These are phyloP conservation scores for Leptopterna dolabrata DNA, from an alignment of 2,888 invertebrate genomes.

Conservation along the genomic window DNA sequence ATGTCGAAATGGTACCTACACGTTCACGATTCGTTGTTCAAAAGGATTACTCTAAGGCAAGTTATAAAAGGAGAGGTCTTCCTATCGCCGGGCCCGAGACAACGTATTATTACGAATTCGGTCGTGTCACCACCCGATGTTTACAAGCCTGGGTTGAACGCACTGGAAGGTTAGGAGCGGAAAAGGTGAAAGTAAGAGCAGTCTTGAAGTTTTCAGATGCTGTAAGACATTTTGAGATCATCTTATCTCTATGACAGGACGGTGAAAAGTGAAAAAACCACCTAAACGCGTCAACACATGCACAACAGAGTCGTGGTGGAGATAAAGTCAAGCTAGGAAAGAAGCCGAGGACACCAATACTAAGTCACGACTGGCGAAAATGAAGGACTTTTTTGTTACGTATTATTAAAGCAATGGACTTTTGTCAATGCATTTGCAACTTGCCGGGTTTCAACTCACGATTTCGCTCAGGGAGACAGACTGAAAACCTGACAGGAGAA, in stretches of 20 bases:
- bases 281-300: not conserved
- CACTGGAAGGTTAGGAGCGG: not conserved
- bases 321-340: not conserved
- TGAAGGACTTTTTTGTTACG: not conserved
- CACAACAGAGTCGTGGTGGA: not conserved
- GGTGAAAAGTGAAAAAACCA: not conserved
- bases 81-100: not conserved
- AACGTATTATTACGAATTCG: not conserved
- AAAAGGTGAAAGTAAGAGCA: not conserved
- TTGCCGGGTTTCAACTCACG: not conserved
- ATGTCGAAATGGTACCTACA: constrained; percentile 11
- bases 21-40: constrained; percentile 2
- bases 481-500: not conserved
- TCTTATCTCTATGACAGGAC: not conserved
- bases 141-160: not conserved
- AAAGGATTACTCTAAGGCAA: not conserved
- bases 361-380: not conserved
- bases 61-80: not conserved
- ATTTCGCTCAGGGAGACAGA: not conserved
- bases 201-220: not conserved
- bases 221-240: not conserved
- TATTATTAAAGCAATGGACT: not conserved
- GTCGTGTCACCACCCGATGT: not conserved
- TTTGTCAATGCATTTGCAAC: not conserved
- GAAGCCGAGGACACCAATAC: not conserved